A percentile compares a stretch with the other conserved stretches of the same genome.
These are phyloP conservation scores for Oenanthe oenanthe DNA, from an alignment of 2,113 vertebrate genomes.

Conservation along the genomic window DNA sequence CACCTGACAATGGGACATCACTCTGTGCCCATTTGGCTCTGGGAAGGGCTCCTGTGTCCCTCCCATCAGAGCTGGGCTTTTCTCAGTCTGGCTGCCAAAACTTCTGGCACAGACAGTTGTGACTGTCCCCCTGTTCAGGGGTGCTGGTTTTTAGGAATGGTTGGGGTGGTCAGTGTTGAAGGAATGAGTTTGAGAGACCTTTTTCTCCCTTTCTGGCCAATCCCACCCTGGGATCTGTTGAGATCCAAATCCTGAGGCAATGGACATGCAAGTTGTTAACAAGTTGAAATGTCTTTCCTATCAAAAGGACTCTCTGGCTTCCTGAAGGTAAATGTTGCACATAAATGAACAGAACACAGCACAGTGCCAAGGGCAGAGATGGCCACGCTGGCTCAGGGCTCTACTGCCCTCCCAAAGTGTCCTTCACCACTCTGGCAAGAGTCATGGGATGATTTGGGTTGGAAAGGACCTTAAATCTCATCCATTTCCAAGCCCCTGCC, in stretches of 20 bases:
- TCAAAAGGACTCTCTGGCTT: not conserved
- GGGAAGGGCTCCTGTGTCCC: not conserved
- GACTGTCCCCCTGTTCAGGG: not conserved
- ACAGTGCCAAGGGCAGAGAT: not conserved
- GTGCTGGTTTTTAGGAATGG: not conserved
- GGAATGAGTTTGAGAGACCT: not conserved
- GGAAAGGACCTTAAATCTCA: not conserved
- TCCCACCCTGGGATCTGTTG: accelerated
- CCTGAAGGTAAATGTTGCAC: not conserved
- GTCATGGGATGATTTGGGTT: not conserved
- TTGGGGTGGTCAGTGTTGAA: not conserved
- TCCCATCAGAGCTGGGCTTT: not conserved
- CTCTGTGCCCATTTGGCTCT: not conserved
- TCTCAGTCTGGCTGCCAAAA: not conserved
- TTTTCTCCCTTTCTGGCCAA: not conserved
- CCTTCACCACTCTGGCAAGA: not conserved
- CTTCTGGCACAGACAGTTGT: not conserved
- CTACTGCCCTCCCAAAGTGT: not conserved
- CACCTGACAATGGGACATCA: not conserved
- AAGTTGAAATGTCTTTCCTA: not conserved
- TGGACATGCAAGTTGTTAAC: not conserved
- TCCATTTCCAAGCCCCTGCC: not conserved
- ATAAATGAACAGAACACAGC: not conserved
- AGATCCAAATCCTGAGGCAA: not conserved
- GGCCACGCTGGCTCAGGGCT: not conserved